Evolutionary conservation across 2,113 vertebrate species (phyloP), one percentile per base, ranked within the genome.

Genomic region (Elanus axillaris): DNA sequence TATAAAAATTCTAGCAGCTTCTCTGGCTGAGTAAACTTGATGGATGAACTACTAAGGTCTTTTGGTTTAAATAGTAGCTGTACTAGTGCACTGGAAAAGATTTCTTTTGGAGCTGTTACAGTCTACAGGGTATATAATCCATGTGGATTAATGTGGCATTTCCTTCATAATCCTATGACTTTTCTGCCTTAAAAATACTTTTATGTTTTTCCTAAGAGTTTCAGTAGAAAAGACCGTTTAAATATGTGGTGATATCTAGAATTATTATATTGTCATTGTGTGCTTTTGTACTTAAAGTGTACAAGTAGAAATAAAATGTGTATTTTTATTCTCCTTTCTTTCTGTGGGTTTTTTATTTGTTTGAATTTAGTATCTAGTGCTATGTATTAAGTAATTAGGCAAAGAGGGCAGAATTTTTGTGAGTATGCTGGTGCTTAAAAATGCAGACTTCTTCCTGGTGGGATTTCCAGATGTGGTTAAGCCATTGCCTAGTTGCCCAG

Each of bases 41-140:
- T 88, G n/a, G 92, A 90, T 94, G 72, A 93, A 43, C 59, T 90
- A 66, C 58, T 90, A 45, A 71, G 60, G 47, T 76, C 22, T 83
- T 95, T 53, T 77, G 45, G 26, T 91, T 96, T 92, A 69, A 86
- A 47, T 31, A 58, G 75, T 80, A 79, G 56, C 63, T 86, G 19
- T 76, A 7, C 53, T 86, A 66, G 59, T 43, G 6, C 48, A 63
- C 67, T 82, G 59, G 76, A 94, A 76, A 64, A 75, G 66, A 62
- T 86, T 92, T 79, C 34, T 88, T 93, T 91, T 95, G 48, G 94
- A 96, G n/a, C 42, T 85, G 12, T 75, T 93, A 72, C 73, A 40
- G 16, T 84, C 43, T 92, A 38, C 55, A 60, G 75, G 32, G 13
- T 85, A 25, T 74, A 59, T 96, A 96, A 96, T 93, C 87, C 55